Conservation (phyloP, 2,113 vertebrate genomes). For the Muscicapa adusta region DNA sequence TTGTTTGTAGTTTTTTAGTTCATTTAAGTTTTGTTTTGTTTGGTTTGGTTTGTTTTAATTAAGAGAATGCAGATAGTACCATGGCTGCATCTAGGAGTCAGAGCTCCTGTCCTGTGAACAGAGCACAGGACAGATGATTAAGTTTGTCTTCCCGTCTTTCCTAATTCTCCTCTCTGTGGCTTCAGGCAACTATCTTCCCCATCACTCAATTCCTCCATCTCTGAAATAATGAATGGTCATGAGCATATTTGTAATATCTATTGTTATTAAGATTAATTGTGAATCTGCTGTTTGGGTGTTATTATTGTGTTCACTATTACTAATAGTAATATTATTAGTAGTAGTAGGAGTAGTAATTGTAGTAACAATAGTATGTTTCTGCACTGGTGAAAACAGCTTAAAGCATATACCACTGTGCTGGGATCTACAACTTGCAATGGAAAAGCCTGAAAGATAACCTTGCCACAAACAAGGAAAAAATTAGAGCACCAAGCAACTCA, state of each 20-base stretch:
- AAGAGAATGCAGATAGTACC: background rate
- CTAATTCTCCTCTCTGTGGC: background rate
- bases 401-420: background rate
- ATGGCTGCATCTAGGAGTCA: constrained; percentile 17
- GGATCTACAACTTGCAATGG: background rate
- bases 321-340: background rate
- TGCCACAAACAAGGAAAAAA: constrained; percentile 62
- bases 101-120: background rate
- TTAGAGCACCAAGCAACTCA: constrained; percentile 3
- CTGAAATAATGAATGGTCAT: background rate
- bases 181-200: background rate
- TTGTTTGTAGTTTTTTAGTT: background rate
- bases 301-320: background rate
- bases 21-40: background rate
- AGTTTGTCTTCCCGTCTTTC: background rate
- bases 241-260: background rate
- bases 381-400: background rate
- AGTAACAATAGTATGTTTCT: background rate
- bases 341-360: no score
- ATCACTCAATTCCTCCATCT: background rate
- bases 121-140: background rate
- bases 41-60: background rate
- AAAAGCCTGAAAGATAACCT: constrained; percentile 48
- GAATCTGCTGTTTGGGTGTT: background rate
- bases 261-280: background rate